phyloP scores from a whole-genome alignment of 2,797 vertebrate genomes.

The Pangasius larnaudii region DNA sequence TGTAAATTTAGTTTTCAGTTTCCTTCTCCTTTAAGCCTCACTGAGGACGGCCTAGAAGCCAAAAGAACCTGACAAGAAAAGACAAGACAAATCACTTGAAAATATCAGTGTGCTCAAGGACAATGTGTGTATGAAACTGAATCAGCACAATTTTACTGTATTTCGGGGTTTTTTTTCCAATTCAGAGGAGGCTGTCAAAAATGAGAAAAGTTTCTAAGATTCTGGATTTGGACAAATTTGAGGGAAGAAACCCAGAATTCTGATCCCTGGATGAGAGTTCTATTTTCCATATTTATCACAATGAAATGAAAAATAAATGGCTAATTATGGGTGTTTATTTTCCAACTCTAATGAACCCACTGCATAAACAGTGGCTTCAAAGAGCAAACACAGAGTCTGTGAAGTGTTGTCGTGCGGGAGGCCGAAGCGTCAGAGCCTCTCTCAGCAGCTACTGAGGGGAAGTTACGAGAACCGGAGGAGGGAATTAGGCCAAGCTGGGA shows the following conservation, averaged over 20 bases:
- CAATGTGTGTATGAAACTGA: neutral
- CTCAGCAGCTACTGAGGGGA: constrained; percentile 55
- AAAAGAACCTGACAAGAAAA: constrained; percentile 22
- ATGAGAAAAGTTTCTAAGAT: neutral
- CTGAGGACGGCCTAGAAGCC: neutral
- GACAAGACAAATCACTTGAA: neutral
- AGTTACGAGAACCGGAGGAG: constrained; percentile 55
- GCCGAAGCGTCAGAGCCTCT: constrained; percentile 40
- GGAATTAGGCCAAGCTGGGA: constrained; percentile 45
- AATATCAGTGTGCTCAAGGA: neutral
- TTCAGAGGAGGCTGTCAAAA: neutral
- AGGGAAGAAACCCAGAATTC: neutral
- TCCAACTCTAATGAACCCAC: constrained; percentile 6
- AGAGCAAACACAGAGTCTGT: constrained; percentile 33
- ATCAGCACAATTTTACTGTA: neutral
- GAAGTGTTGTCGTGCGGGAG: constrained; percentile 47
- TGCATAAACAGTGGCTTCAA: constrained; percentile 36
- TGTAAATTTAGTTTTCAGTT: constrained; percentile 71
- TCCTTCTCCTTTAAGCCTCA: constrained; percentile 1
- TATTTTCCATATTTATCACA: neutral
- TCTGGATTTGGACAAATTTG: neutral
- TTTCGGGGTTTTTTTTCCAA: neutral
- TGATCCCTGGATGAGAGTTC: neutral
- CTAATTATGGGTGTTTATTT: constrained; percentile 20
- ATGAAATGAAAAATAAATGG: neutral